Percentiles rank a stretch among this genome's conserved stretches.
phyloP scores from a whole-genome alignment of 2,888 invertebrate species.

The Phymatocera aterrima region DNA sequence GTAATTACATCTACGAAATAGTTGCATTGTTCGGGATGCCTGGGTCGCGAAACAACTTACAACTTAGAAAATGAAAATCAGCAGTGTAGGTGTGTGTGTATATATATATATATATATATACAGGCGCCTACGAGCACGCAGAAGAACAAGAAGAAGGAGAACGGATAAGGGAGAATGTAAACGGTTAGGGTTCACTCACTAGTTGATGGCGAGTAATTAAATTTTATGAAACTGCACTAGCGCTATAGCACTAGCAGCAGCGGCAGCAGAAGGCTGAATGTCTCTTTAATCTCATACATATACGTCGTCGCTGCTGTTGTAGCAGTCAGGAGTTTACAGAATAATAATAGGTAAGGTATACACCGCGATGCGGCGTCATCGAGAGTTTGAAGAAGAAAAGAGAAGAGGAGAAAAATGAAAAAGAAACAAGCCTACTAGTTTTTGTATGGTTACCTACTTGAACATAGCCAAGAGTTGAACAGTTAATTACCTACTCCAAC shows the following conservation, averaged over 20 bases:
- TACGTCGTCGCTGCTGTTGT: neutral
- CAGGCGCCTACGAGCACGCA: neutral
- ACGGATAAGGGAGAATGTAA: neutral
- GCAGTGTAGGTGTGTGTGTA: neutral
- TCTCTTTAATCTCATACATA: neutral
- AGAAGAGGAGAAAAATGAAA: too few species aligned
- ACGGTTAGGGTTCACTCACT: slow-evolving; percentile 32
- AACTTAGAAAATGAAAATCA: slow-evolving; percentile 21
- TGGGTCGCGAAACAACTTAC: slow-evolving; percentile 44
- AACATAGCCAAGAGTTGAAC: neutral
- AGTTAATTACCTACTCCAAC: neutral
- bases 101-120: too few species aligned
- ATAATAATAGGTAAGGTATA: too few species aligned
- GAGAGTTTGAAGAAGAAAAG: too few species aligned
- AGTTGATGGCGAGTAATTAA: slow-evolving; percentile 30
- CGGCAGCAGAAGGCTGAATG: too few species aligned
- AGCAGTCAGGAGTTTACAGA: neutral
- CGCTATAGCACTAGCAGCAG: neutral
- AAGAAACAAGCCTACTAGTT: too few species aligned
- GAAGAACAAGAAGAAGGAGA: too few species aligned
- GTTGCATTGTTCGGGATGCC: slow-evolving; percentile 59
- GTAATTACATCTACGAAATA: slow-evolving; percentile 61
- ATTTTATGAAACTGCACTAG: slow-evolving; percentile 25
- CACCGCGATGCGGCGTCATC: too few species aligned
- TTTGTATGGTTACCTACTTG: neutral